Evolutionary conservation across 2,113 vertebrate genomes (phyloP).

Genomic region (Corythaixoides concolor): DNA sequence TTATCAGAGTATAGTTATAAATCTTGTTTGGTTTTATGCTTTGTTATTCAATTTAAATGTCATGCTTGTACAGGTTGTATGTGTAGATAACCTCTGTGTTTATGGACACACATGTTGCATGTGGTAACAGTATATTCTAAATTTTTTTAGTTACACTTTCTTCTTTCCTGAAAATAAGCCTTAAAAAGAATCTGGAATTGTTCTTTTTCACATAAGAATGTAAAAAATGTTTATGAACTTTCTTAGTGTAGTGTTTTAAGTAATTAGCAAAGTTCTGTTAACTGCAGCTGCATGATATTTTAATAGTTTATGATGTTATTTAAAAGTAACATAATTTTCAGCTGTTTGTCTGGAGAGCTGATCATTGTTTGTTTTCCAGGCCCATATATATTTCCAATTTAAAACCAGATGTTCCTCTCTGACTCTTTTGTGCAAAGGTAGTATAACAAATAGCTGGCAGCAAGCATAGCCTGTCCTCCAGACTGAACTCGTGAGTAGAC

Average conservation of each 20-base stretch:
- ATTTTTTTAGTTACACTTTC: neutral
- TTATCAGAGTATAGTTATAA: neutral
- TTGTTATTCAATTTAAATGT: neutral
- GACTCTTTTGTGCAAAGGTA: neutral
- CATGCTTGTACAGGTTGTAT: neutral
- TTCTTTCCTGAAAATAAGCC: neutral
- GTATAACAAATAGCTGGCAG: neutral
- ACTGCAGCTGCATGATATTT: slow-evolving; percentile 44
- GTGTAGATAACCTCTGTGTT: neutral
- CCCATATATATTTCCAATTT: slow-evolving; percentile 27
- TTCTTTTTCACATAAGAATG: neutral
- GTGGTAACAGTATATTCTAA: neutral
- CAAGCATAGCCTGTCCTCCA: neutral
- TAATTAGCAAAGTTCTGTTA: neutral
- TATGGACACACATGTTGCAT: neutral
- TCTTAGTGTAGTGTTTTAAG: neutral
- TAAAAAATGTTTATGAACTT: neutral
- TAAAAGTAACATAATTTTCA: slow-evolving; percentile 20
- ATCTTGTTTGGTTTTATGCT: neutral
- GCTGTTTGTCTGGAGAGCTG: slow-evolving; percentile 70
- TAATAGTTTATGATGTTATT: slow-evolving; percentile 28
- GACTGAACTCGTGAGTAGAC: neutral
- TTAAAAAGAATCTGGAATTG: neutral
- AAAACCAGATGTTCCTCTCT: slow-evolving; percentile 36
- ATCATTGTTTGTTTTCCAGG: slow-evolving; percentile 74